Evolutionary conservation across 2,888 invertebrate genomes (phyloP).

Genomic region (Esperia sulphurella): DNA sequence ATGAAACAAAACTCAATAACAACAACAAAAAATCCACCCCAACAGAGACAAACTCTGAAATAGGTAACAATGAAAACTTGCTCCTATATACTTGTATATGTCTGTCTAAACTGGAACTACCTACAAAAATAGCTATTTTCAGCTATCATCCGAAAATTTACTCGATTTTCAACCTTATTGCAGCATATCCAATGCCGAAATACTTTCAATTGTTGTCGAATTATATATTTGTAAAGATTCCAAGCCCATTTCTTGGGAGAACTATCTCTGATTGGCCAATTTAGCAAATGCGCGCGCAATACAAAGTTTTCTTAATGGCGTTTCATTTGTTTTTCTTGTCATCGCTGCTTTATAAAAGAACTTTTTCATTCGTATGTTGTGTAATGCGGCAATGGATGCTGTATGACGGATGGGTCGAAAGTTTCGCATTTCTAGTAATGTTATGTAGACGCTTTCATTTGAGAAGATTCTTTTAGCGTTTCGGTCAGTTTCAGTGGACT

Average conservation of each 20-base stretch:
- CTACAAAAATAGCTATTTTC: background rate
- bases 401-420: background rate
- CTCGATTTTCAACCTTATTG: background rate
- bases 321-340: constrained; percentile 5
- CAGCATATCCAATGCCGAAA: background rate
- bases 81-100: no score
- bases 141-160: background rate
- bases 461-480: constrained; percentile 11
- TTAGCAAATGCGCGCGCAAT: constrained; percentile 44
- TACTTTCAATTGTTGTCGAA: background rate
- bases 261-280: constrained; percentile 40
- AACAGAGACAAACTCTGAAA: no score
- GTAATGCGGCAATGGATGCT: background rate
- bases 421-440: background rate
- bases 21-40: no score
- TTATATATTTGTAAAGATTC: constrained; percentile 11
- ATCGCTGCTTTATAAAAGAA: constrained; percentile 16
- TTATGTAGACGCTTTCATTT: constrained; percentile 5
- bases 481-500: constrained; percentile 21
- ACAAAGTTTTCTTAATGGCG: background rate
- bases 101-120: background rate
- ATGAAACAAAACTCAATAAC: no score
- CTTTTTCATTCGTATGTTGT: background rate
- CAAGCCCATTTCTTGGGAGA: constrained; percentile 39
- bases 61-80: no score